Base-by-base conservation (phyloP, 1,140 invertebrate species). In the Anoplolepis gracilipes region DNA sequence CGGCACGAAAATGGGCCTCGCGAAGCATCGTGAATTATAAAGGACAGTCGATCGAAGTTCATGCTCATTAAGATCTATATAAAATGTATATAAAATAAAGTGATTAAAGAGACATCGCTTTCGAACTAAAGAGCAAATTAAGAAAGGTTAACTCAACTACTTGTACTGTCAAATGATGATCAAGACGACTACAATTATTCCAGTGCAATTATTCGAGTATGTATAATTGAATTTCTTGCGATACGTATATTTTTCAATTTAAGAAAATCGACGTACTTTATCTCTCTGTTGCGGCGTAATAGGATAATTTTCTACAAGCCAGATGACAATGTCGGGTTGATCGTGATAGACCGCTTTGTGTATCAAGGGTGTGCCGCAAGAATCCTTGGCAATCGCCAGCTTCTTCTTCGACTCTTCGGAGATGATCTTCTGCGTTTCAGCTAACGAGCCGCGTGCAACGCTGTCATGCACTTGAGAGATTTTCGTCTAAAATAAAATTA, bases 331-430 rank as follows among this genome's bases (percentile, higher is more conserved):
- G 57, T 97, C 96, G 73, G 94, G 96, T 90, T 97, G 96, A 91
- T 97, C 97, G 92, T 98, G 96, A 87, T 97, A 97, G 10, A 98
- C 96, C 0, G 97, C 97, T 93, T 98, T 97, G 94, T 98, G 97
- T 49, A 98, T 92, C 39, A 98, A 93, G 8, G 97, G 97, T 39
- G 96, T 96, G 4, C 98, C 97, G n/a, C 96, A 95, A 33, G 96
- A 95, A 93, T 98, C 97, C 90, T 97, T 96, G 28, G 97, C 97
- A 67, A 96, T 92, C 0, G 96, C 96, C 76, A 97, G 95, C 88
- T 96, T 96, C 88, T 96, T 96, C 84, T 96, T 96, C 22, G 95
- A 95, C n/a, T 96, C 95, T 57, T 96, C 96, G 25, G 95, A 94
- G 19, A 95, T 87, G 36, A 95, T 72, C 88, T 95, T 94, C 92